Conservation (phyloP, 2,888 invertebrate species). For the Scaptomyza flava region DNA sequence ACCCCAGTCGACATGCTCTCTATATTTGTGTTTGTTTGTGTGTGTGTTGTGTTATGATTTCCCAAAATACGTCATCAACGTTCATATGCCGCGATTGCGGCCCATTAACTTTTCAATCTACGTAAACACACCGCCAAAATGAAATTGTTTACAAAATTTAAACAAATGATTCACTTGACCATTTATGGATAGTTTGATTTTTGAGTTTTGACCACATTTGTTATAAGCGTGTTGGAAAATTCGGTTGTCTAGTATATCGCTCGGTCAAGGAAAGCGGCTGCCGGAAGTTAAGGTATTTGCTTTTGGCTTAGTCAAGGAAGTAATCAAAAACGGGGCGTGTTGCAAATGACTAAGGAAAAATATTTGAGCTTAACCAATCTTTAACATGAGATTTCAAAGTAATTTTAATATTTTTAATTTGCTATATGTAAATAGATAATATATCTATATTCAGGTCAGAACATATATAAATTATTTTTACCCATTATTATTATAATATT, state of each 20-base stretch:
- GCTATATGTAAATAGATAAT: too few relatives aligned
- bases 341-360: background rate
- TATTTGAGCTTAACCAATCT: too few relatives aligned
- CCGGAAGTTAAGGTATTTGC: slow-evolving; percentile 36
- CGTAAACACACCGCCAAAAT: slow-evolving; percentile 65
- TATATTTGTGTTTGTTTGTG: slow-evolving; percentile 10
- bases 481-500: too few relatives aligned
- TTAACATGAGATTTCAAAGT: too few relatives aligned
- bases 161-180: slow-evolving; percentile 78
- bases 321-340: background rate
- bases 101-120: slow-evolving; percentile 69
- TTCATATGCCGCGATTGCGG: slow-evolving; percentile 41
- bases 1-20: slow-evolving; percentile 49
- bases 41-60: slow-evolving; percentile 70
- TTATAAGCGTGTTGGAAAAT: slow-evolving; percentile 29
- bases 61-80: slow-evolving; percentile 77
- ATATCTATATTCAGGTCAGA: too few relatives aligned
- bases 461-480: too few relatives aligned
- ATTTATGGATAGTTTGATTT: slow-evolving; percentile 68
- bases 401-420: too few relatives aligned
- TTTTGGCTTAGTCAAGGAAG: slow-evolving; percentile 43
- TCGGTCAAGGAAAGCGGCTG: slow-evolving; percentile 49
- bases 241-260: slow-evolving; percentile 26
- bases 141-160: slow-evolving; percentile 29
- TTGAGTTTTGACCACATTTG: slow-evolving; percentile 28